Evolutionary conservation across 2,888 invertebrate genomes (phyloP).

Genomic region (Argyresthia albistria): DNA sequence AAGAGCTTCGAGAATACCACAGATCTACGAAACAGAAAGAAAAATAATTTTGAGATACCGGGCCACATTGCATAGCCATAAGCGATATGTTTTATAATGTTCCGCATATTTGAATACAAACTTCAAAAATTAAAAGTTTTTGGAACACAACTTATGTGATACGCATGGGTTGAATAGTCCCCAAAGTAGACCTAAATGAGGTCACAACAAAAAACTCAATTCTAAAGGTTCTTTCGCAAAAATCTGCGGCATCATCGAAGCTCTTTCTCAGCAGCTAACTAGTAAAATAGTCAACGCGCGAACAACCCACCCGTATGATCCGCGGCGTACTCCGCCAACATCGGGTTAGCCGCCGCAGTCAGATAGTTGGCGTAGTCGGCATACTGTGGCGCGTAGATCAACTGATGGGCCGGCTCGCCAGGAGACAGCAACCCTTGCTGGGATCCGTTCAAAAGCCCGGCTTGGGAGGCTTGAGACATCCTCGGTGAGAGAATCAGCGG

Average conservation of each 20-base stretch:
- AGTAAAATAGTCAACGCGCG: constrained; percentile 55
- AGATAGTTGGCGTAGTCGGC: constrained; percentile 93
- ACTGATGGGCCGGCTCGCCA: constrained; percentile 81
- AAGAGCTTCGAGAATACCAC: constrained; percentile 13
- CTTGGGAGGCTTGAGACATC: constrained; percentile 86
- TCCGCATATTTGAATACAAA: no score
- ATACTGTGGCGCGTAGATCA: constrained; percentile 89
- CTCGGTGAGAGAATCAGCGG: constrained; percentile 94
- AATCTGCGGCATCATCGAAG: neutral
- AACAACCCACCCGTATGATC: constrained; percentile 95
- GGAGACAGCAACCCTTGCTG: constrained; percentile 64
- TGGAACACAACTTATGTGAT: no score
- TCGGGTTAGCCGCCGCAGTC: constrained; percentile 82
- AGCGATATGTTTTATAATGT: no score
- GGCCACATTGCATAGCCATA: no score
- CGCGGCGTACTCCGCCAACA: constrained; percentile 84
- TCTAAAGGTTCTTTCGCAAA: neutral
- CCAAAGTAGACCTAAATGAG: no score
- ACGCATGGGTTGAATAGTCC: no score
- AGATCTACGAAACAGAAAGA: neutral
- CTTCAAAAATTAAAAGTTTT: no score
- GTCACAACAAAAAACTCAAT: no score
- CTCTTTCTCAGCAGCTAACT: neutral
- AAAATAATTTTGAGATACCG: neutral
- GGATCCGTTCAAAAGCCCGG: constrained; percentile 73